Evolutionary conservation across 2,888 invertebrate genomes (phyloP).

Genomic region (Philhelius pedissequus): DNA sequence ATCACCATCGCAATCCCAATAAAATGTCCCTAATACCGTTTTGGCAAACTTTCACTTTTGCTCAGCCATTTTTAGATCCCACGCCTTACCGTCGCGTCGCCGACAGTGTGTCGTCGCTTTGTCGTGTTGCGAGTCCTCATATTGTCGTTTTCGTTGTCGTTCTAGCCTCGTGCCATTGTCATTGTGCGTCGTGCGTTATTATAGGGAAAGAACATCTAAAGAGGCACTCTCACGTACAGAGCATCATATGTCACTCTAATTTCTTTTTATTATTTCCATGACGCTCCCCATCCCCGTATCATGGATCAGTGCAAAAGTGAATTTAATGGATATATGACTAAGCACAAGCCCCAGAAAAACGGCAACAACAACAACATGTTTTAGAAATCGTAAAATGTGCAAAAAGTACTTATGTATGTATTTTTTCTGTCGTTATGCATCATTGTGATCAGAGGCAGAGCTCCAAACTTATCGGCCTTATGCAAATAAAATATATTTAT

Average conservation of each 20-base stretch:
- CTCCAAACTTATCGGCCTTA: background rate
- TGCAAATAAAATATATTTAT: too few species aligned
- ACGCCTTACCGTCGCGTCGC: background rate
- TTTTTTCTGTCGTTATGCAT: conserved; percentile 37
- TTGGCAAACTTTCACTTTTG: conserved; percentile 43
- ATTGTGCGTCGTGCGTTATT: background rate
- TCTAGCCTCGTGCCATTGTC: background rate
- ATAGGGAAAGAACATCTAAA: background rate
- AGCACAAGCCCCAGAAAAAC: background rate
- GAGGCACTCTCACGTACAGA: conserved; percentile 54
- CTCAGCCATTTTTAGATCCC: conserved; percentile 3
- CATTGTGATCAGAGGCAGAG: background rate
- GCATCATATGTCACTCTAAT: conserved; percentile 66
- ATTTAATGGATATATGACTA: conserved; percentile 49
- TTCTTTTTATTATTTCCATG: conserved; percentile 58
- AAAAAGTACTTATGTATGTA: conserved; percentile 13
- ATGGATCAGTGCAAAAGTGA: conserved; percentile 48
- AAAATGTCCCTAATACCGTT: conserved; percentile 56
- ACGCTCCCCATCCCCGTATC: background rate
- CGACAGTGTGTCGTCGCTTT: too few species aligned
- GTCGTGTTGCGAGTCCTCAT: too few species aligned
- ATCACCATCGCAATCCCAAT: conserved; percentile 35
- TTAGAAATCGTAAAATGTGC: conserved; percentile 39
- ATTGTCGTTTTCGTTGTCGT: background rate
- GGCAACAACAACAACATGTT: conserved; percentile 35